Conservation (phyloP, 2,113 vertebrate species). For the Felis catus region DNA sequence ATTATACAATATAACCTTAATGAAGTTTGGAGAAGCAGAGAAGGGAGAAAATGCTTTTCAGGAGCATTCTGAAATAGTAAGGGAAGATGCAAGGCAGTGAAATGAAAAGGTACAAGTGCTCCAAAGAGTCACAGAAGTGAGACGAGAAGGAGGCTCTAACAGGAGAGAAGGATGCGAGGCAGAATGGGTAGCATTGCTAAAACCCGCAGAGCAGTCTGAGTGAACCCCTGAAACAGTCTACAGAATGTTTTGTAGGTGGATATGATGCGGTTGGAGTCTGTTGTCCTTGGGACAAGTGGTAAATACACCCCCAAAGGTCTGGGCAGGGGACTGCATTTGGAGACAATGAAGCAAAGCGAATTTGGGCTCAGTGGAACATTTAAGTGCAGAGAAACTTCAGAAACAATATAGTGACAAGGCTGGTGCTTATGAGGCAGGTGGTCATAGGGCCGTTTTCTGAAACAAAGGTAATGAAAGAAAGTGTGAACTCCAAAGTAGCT, state of each 20-base stretch:
- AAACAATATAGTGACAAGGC: neutral
- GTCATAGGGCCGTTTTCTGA: constrained; percentile 18
- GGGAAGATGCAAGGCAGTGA: neutral
- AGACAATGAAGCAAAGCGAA: neutral
- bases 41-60: neutral
- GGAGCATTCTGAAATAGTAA: neutral
- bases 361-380: neutral
- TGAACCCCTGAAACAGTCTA: neutral
- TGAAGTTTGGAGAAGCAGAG: neutral
- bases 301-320: neutral
- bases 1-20: neutral
- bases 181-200: neutral
- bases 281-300: neutral
- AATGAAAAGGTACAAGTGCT: neutral
- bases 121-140: neutral
- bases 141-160: neutral
- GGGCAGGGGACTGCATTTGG: neutral
- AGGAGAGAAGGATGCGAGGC: neutral
- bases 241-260: neutral
- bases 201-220: neutral
- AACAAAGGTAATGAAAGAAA: constrained; percentile 28
- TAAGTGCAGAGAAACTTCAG: constrained; percentile 9
- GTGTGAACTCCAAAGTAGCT: neutral
- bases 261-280: neutral
- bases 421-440: neutral